Base-by-base conservation (phyloP, 2,888 invertebrate species). In the Oligia strigilis region DNA sequence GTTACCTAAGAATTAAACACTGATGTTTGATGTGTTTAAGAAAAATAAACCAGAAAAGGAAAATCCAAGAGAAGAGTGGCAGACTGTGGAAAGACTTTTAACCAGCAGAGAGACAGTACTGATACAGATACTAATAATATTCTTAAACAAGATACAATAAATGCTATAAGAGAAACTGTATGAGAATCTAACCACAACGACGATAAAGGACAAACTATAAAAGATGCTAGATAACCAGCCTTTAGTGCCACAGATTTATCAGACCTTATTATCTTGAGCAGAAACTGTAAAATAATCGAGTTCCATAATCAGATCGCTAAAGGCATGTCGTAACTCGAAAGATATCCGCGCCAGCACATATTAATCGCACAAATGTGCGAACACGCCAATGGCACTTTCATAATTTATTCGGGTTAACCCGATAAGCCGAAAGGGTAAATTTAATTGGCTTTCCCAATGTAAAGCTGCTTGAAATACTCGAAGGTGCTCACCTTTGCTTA, bases 341-440 rank as follows among this genome's bases (percentile, higher is more conserved):
- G 66, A 78, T 75, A 82, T 80, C 77, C 43, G 36, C 55, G 43
- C 77, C 43, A 78, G 46, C 72, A 82, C 76, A 77, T 75, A 72
- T 87, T 83, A 71, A 79, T 70, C 79, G 43, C 55, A 66, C 79
- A 74, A 84, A 79, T 81, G 70, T 86, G 72, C 11, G 73, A 76
- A 75, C 78, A 88, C 55, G 65, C 83, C 82, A 82, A 77, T 82
- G 76, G 73, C 69, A 86, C 84, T 88, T 88, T 88, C 90, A 82
- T 88, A 86, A 89, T 88, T 81, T 83, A 88, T 87, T 88, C 81
- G 81, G 85, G 87, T 88, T 89, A 89, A 79, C 77, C 76, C 78
- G 90, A 89, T 88, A 87, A 89, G 83, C 82, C 58, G 64, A 88
- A 89, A 89, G 88, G 88, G 88, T 84, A 88, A 79, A 83, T 82